phyloP scores from a whole-genome alignment of 2,113 vertebrate genomes.

The Rhabdornis inornatus region DNA sequence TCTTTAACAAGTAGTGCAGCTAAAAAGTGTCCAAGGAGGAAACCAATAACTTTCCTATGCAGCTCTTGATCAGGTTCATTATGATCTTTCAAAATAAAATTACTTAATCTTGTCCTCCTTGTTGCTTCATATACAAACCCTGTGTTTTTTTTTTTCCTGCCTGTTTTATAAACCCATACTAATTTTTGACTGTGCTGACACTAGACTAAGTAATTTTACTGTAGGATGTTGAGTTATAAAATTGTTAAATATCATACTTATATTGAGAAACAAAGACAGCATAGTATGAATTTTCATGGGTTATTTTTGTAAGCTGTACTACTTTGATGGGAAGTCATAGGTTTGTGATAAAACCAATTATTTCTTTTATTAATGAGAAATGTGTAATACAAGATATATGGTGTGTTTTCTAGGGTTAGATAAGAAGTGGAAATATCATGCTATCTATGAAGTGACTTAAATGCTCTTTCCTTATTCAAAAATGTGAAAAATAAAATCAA shows the following conservation, averaged over 20 bases:
- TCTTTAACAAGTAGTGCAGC: background rate
- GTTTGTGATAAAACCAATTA: background rate
- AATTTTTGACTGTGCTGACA: background rate
- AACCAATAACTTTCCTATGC: background rate
- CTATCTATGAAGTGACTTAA: background rate
- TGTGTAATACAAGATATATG: background rate
- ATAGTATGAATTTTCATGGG: background rate
- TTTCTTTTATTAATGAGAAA: background rate
- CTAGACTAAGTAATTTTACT: background rate
- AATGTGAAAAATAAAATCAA: background rate
- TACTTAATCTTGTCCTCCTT: background rate
- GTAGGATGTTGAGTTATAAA: background rate
- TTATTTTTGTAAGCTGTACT: background rate
- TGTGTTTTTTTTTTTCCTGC: accelerated
- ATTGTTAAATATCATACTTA: background rate
- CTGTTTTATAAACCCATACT: background rate
- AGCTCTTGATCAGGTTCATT: background rate
- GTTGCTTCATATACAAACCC: background rate
- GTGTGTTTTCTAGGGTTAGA: background rate
- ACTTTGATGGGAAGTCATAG: background rate
- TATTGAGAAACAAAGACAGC: background rate
- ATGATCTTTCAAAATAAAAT: background rate
- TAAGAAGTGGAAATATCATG: background rate
- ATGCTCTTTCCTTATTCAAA: background rate
- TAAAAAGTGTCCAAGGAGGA: background rate